Conservation (phyloP, 2,888 invertebrate species). For the Helicoverpa assulta region DNA sequence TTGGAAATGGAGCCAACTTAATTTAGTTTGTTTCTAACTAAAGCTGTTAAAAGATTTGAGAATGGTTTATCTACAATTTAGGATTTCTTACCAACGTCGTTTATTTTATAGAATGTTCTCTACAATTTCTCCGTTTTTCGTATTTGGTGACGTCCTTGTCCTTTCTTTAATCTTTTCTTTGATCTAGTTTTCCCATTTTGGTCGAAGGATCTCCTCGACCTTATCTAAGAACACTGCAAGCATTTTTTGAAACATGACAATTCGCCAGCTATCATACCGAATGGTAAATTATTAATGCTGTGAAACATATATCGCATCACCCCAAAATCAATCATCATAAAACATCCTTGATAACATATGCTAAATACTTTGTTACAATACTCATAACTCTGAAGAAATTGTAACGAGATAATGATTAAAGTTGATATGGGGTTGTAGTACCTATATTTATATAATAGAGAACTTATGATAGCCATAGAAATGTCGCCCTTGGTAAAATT, state of each 20-base stretch:
- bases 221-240: not conserved
- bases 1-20: constrained; percentile 30
- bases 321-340: no score
- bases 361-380: no score
- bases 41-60: constrained; percentile 13
- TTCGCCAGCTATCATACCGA: not conserved
- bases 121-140: no score
- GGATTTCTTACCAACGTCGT: not conserved
- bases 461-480: constrained; percentile 5
- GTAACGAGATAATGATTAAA: no score
- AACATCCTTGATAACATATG: not conserved
- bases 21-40: constrained; percentile 29
- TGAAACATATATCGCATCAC: no score
- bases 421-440: no score
- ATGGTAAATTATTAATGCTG: not conserved
- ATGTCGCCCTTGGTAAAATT: constrained; percentile 21
- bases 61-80: constrained; percentile 7
- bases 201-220: not conserved
- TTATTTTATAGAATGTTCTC: no score
- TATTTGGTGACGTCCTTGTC: not conserved
- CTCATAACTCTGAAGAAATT: no score
- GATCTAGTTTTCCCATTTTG: not conserved
- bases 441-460: not conserved
- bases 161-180: constrained; percentile 1
- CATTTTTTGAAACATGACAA: not conserved